phyloP scores from a whole-genome alignment of 2,888 invertebrate genomes.

The Pachliopta kotzebuea region DNA sequence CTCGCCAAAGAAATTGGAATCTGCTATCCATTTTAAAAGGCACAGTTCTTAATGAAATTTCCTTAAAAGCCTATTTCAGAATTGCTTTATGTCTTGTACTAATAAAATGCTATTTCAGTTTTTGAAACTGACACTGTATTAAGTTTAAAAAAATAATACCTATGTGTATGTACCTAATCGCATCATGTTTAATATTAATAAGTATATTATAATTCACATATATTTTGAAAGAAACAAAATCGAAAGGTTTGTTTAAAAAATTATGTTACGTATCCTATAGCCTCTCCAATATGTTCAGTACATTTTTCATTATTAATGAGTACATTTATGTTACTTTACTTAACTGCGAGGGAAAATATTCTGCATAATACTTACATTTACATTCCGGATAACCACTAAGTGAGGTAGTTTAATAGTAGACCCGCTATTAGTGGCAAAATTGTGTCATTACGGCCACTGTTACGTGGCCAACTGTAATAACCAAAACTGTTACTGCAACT shows the following conservation, averaged over 20 bases:
- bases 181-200: no score
- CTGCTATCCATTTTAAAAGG: conserved; percentile 19
- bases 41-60: conserved; percentile 12
- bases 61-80: conserved; percentile 16
- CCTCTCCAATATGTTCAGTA: neutral
- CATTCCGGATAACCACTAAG: conserved; percentile 23
- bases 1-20: conserved; percentile 11
- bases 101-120: conserved; percentile 16
- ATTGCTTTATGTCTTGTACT: conserved; percentile 8
- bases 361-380: conserved; percentile 24
- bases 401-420: conserved; percentile 21
- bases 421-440: conserved; percentile 20
- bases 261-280: neutral
- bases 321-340: conserved; percentile 3
- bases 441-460: conserved; percentile 18
- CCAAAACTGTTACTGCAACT: conserved; percentile 13
- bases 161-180: neutral
- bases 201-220: no score
- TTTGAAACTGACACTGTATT: neutral
- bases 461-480: conserved; percentile 21
- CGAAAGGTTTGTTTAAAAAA: no score
- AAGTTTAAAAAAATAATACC: neutral
- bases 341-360: conserved; percentile 7
- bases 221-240: no score
- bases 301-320: neutral